These are phyloP conservation scores for Sebastes oblongus DNA, from an alignment of 2,797 vertebrate species.

Conservation along the genomic window DNA sequence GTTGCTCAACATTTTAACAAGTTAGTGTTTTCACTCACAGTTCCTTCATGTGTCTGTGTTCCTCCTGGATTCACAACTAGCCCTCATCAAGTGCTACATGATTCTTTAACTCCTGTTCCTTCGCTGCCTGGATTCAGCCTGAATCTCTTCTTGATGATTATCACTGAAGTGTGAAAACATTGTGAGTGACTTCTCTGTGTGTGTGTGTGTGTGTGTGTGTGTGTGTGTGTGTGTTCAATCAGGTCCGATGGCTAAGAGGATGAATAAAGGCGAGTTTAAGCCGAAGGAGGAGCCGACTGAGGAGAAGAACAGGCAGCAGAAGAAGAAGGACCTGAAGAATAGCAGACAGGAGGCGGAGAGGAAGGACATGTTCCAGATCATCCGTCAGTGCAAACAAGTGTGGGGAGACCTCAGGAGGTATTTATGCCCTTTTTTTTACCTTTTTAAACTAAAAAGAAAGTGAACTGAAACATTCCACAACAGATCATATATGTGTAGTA, in stretches of 20 bases:
- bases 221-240: neutral
- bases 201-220: neutral
- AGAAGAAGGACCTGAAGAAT: slow-evolving; percentile 91
- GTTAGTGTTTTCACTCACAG: neutral
- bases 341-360: slow-evolving; percentile 65
- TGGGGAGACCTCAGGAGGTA: slow-evolving; percentile 72
- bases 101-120: neutral
- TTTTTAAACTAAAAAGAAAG: too few species aligned
- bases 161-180: neutral
- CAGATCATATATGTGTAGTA: too few species aligned
- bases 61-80: too few species aligned
- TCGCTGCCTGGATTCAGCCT: neutral
- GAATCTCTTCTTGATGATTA: neutral
- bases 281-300: slow-evolving; percentile 81
- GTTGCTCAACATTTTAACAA: neutral
- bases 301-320: slow-evolving; percentile 85
- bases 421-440: too few species aligned
- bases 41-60: neutral
- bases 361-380: slow-evolving; percentile 77
- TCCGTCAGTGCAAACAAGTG: slow-evolving; percentile 60
- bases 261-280: slow-evolving; percentile 84
- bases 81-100: too few species aligned
- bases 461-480: too few species aligned
- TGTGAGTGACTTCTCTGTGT: neutral
- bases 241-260: slow-evolving; percentile 82